Conservation (phyloP, 2,888 invertebrate genomes). For the Rugalucina vietnamica region DNA sequence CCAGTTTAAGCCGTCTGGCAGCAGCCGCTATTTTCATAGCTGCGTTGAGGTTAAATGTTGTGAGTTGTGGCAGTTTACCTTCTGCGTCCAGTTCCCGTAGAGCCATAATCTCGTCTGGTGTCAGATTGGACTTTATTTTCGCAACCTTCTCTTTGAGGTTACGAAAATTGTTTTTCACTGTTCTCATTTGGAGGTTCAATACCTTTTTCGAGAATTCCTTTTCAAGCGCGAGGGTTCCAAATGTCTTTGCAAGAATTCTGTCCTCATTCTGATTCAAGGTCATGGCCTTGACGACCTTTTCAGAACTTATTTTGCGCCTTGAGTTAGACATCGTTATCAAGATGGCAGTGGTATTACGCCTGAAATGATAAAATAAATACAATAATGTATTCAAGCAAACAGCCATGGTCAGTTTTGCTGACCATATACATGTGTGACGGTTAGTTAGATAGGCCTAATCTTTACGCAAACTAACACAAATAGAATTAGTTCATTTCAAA, state of each 20-base stretch:
- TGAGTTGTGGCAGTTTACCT: slow-evolving; percentile 72
- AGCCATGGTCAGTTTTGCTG: too few relatives aligned
- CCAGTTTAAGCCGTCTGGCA: slow-evolving; percentile 72
- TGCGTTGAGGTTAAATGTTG: slow-evolving; percentile 69
- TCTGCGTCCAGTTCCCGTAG: slow-evolving; percentile 73
- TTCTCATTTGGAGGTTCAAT: slow-evolving; percentile 75
- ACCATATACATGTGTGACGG: too few relatives aligned
- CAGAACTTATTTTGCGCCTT: slow-evolving; percentile 51
- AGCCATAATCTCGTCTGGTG: slow-evolving; percentile 74
- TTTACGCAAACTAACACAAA: too few relatives aligned
- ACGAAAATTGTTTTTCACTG: slow-evolving; percentile 76
- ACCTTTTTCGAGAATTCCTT: slow-evolving; percentile 77
- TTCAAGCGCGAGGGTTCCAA: slow-evolving; percentile 77
- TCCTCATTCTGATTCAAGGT: slow-evolving; percentile 79
- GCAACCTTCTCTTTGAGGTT: slow-evolving; percentile 78
- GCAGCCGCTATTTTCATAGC: slow-evolving; percentile 79
- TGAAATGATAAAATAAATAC: too few relatives aligned
- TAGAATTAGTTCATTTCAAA: too few relatives aligned
- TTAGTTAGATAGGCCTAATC: too few relatives aligned
- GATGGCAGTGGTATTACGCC: too few relatives aligned
- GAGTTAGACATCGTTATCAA: slow-evolving; percentile 14
- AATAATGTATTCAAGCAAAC: too few relatives aligned
- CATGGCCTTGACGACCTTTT: slow-evolving; percentile 75
- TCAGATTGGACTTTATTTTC: slow-evolving; percentile 75
- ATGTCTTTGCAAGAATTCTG: slow-evolving; percentile 76